Evolutionary conservation across 2,797 vertebrate species (phyloP).

Genomic region (Leptatherina wallacei): DNA sequence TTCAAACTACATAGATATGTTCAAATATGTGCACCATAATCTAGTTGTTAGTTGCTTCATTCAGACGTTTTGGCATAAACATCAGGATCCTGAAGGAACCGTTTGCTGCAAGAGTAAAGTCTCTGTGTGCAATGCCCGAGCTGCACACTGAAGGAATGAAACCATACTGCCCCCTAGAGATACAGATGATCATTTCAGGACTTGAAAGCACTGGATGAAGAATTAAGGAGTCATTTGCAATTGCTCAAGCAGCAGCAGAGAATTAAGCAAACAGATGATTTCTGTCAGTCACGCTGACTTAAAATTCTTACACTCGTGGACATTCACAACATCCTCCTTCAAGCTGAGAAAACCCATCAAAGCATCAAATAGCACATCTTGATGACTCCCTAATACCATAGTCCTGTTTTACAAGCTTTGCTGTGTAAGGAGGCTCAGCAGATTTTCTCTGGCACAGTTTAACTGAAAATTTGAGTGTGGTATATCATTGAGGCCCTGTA

Average conservation of each 20-base stretch:
- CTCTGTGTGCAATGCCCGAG: slow-evolving; percentile 50
- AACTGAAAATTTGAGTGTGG: not conserved
- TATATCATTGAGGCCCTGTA: not conserved
- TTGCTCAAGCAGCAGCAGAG: not conserved
- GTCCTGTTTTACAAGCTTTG: slow-evolving; percentile 52
- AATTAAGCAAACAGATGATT: slow-evolving; percentile 5
- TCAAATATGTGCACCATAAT: slow-evolving; percentile 42
- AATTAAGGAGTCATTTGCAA: not conserved
- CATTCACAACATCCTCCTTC: slow-evolving; percentile 46
- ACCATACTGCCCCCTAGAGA: slow-evolving; percentile 74
- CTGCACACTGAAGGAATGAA: slow-evolving; percentile 20
- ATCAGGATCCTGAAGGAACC: slow-evolving; percentile 36
- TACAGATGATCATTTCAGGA: not conserved
- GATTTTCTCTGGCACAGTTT: slow-evolving; percentile 15
- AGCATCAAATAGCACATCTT: slow-evolving; percentile 47
- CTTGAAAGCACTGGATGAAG: not conserved
- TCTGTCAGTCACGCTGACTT: slow-evolving; percentile 8
- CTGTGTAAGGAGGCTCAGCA: slow-evolving; percentile 28
- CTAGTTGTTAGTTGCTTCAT: slow-evolving; percentile 48
- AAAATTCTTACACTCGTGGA: slow-evolving; percentile 1
- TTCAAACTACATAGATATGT: slow-evolving; percentile 47
- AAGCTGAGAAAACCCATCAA: slow-evolving; percentile 52
- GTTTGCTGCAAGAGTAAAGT: slow-evolving; percentile 39
- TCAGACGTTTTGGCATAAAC: slow-evolving; percentile 64
- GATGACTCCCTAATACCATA: slow-evolving; percentile 35